These are phyloP conservation scores for Trilocha varians DNA, from an alignment of 2,888 invertebrate genomes.

Conservation along the genomic window DNA sequence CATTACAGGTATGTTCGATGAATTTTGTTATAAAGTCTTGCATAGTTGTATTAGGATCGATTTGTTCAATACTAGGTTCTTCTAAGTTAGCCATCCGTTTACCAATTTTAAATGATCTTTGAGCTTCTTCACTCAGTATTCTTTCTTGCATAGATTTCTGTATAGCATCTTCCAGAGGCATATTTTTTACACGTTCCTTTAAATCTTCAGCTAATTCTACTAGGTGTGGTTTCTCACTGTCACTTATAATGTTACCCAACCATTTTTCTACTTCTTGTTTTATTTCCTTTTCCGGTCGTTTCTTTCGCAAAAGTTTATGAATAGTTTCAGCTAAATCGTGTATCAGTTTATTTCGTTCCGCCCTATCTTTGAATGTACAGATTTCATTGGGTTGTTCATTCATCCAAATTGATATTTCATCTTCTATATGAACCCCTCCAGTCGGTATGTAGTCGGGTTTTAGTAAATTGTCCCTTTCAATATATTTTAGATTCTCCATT, in stretches of 20 bases:
- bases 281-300: conserved; percentile 21
- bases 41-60: conserved; percentile 27
- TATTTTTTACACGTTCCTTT: conserved; percentile 22
- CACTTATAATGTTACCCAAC: conserved; percentile 25
- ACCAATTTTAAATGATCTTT: not conserved
- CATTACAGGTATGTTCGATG: conserved; percentile 33
- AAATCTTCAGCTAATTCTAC: conserved; percentile 23
- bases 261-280: conserved; percentile 25
- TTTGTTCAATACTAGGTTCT: conserved; percentile 2
- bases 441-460: conserved; percentile 13
- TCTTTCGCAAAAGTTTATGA: conserved; percentile 21
- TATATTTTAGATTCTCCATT: conserved; percentile 21
- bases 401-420: conserved; percentile 42
- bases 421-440: conserved; percentile 31
- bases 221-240: conserved; percentile 21
- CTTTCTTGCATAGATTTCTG: conserved; percentile 6
- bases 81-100: conserved; percentile 1
- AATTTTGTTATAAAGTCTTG: conserved; percentile 35
- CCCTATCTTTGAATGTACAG: conserved; percentile 19
- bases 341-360: conserved; percentile 18
- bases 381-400: conserved; percentile 33
- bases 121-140: not conserved
- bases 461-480: conserved; percentile 6
- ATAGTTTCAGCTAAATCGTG: conserved; percentile 29
- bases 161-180: conserved; percentile 24